Conservation (phyloP, 2,113 vertebrate genomes). For the Morone saxatilis region DNA sequence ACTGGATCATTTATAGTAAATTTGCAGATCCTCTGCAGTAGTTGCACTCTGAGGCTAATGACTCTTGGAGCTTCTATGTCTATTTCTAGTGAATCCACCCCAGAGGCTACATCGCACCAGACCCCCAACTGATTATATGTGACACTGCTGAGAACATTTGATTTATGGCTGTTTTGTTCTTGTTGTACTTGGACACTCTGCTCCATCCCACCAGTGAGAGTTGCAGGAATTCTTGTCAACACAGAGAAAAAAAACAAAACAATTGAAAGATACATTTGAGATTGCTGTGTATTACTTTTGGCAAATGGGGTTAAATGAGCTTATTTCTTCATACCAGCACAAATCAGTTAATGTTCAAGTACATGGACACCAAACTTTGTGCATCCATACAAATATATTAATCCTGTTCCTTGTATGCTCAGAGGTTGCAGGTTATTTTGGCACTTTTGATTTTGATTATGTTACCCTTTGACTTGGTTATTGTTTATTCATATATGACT, state of each 20-base stretch:
- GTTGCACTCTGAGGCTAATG: neutral
- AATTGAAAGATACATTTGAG: no score
- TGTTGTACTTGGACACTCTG: neutral
- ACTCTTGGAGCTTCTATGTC: conserved; percentile 9
- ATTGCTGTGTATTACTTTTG: no score
- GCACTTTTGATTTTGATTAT: no score
- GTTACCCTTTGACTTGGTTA: no score
- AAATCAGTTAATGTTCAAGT: no score
- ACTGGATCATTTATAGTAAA: neutral
- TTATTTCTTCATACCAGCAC: neutral
- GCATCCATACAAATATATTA: no score
- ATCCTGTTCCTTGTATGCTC: no score
- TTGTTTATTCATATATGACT: no score
- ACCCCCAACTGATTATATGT: conserved; percentile 21
- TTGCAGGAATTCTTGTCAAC: neutral
- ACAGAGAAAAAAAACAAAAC: no score
- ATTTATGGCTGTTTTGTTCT: conserved; percentile 16
- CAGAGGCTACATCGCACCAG: conserved; percentile 6
- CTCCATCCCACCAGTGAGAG: neutral
- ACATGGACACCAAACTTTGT: no score
- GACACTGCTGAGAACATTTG: conserved; percentile 33
- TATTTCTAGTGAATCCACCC: conserved; percentile 29
- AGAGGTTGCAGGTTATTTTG: no score
- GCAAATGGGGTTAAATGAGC: neutral
- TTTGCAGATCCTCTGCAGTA: neutral